Percentiles rank a stretch among this genome's conserved stretches.
Evolutionary conservation across 2,888 invertebrate genomes (phyloP).

Genomic region (Euzetes globulus): DNA sequence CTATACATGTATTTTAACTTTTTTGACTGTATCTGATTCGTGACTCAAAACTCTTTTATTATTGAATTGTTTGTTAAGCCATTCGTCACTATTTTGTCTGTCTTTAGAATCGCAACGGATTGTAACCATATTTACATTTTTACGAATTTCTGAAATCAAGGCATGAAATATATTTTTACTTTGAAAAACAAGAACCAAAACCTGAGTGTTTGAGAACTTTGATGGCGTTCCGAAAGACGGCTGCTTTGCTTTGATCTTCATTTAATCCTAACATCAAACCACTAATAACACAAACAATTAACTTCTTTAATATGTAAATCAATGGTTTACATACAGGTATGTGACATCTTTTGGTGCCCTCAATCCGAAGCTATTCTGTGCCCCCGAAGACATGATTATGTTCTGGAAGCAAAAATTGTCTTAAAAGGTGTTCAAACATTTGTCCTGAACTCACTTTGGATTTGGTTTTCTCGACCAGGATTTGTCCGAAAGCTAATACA

Average conservation of each 20-base stretch:
- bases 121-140: constrained; percentile 28
- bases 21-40: neutral
- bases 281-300: constrained; percentile 19
- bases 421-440: neutral
- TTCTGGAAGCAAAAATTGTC: constrained; percentile 27
- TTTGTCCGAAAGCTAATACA: constrained; percentile 29
- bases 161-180: neutral
- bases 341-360: constrained; percentile 35
- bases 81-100: constrained; percentile 1
- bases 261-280: constrained; percentile 34
- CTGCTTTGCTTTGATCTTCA: constrained; percentile 26
- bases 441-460: constrained; percentile 26
- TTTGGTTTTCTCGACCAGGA: constrained; percentile 32
- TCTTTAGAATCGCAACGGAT: constrained; percentile 23
- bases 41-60: constrained; percentile 8
- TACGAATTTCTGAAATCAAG: constrained; percentile 26
- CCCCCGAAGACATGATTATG: constrained; percentile 37
- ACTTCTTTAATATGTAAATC: neutral
- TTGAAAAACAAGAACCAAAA: neutral
- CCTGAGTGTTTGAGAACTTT: constrained; percentile 37
- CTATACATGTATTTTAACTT: neutral
- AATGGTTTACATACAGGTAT: constrained; percentile 30
- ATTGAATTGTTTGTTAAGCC: constrained; percentile 7
- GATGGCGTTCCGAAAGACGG: constrained; percentile 30
- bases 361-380: neutral